These are phyloP conservation scores for Chauna torquata DNA, from an alignment of 2,113 vertebrate genomes.

Conservation along the genomic window DNA sequence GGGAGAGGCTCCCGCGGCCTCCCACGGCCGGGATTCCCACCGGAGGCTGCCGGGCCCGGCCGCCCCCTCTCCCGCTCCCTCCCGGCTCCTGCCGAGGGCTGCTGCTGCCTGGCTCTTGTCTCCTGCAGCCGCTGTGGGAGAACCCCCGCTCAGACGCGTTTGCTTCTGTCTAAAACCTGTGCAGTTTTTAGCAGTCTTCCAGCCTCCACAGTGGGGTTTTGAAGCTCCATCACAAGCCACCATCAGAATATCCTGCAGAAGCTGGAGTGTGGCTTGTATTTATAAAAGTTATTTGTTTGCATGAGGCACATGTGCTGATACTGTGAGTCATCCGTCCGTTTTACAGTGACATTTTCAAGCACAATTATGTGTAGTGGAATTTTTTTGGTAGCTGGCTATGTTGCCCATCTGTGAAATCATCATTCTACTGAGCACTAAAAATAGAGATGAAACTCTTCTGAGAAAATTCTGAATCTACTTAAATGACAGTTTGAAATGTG, in stretches of 20 bases:
- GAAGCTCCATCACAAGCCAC: slow-evolving; percentile 6
- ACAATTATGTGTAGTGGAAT: slow-evolving; percentile 73
- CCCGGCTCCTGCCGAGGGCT: background rate
- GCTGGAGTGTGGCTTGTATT: slow-evolving; percentile 31
- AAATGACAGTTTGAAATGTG: slow-evolving; percentile 54
- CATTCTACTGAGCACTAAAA: slow-evolving; percentile 67
- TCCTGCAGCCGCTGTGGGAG: background rate
- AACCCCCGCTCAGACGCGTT: background rate
- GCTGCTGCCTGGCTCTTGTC: slow-evolving; percentile 3
- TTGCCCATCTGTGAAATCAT: slow-evolving; percentile 76
- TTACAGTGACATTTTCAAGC: slow-evolving; percentile 73
- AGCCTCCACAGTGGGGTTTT: slow-evolving; percentile 48
- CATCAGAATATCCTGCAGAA: slow-evolving; percentile 2
- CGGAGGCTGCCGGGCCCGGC: accelerated
- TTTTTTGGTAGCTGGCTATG: slow-evolving; percentile 71
- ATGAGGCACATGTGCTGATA: slow-evolving; percentile 55
- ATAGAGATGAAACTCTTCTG: slow-evolving; percentile 59
- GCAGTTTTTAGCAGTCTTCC: slow-evolving; percentile 41
- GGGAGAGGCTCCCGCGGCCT: background rate
- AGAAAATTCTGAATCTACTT: slow-evolving; percentile 55
- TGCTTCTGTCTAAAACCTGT: slow-evolving; percentile 38
- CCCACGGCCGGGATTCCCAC: background rate
- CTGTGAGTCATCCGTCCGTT: slow-evolving; percentile 72
- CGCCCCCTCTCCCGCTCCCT: background rate
- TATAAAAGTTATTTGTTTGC: slow-evolving; percentile 63